Evolutionary conservation across 2,113 vertebrate species (phyloP), one percentile per base, ranked within the genome.

Genomic region (Tylochromis polylepis): DNA sequence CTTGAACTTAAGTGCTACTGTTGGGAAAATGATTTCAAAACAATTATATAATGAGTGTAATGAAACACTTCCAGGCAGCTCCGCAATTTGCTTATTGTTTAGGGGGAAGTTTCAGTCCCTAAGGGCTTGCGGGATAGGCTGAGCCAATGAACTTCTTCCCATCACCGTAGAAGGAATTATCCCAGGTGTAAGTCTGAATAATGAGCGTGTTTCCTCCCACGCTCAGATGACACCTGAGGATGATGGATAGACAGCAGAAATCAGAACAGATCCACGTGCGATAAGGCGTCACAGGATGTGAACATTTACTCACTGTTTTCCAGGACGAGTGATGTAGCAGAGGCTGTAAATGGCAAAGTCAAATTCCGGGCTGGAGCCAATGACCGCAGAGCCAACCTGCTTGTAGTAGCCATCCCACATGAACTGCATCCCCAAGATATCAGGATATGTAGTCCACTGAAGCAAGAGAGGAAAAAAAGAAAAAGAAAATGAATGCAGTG

Each of bases 321-420:
- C 97, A 0, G 98, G 98, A 1, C 97, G 96, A 0, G 97, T 89
- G 5, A 99, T 97, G 95, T 98, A 99, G 95, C 98, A 99, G 65
- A 99, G 88, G 0, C 96, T 96, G 93, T 98, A 99, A 4, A 99
- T 79, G 0, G 97, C 97, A 10, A 99, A 96, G 84, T 99, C 99
- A 8, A 99, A 99, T 86, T 99, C 99, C 0, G 99, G 98, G 91
- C 99, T 99, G 94, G 85, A 96, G 93, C 99, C 98, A 1, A 99
- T 97, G 93, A 99, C 95, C 1, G 97, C 95, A 0, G 98, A 97
- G 3, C 98, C 98, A 8, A 99, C 96, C 94, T 98, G 95, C 85
- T 99, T 99, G 89, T 91, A 97, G 92, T 97, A 98, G 6, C 98
- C 97, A 0, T 98, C 97, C 98, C 98, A 99, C 53, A 78, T 94